Conservation (phyloP, 1,140 invertebrate species). For the Ctenoplectra terminalis region DNA sequence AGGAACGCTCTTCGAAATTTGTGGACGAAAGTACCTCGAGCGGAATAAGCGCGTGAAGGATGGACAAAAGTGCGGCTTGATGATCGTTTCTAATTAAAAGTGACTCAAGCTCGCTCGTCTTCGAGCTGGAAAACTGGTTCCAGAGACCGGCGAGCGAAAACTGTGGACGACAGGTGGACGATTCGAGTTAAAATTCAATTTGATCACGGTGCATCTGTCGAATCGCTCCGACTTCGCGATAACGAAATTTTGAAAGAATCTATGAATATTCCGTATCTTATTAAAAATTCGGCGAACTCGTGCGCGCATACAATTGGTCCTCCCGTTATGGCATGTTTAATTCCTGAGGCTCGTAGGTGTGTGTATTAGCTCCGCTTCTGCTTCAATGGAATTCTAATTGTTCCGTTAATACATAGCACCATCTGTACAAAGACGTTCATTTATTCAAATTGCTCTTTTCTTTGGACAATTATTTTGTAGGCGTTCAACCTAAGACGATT, state of each 20-base stretch:
- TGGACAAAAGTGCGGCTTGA: not conserved
- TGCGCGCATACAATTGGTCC: not conserved
- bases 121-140: conserved; percentile 20
- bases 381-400: conserved; percentile 30
- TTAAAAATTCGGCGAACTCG: conserved; percentile 51
- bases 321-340: not conserved
- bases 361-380: not conserved
- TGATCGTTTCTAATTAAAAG: conserved; percentile 31
- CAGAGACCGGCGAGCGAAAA: not conserved
- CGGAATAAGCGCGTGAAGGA: not conserved
- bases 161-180: conserved; percentile 20
- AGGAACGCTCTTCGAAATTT: not conserved
- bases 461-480: not conserved
- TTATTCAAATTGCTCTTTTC: conserved; percentile 17
- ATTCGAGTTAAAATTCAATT: conserved; percentile 62
- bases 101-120: conserved; percentile 13
- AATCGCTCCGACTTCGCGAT: conserved; percentile 24
- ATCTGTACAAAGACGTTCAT: not conserved
- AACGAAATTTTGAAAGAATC: conserved; percentile 54
- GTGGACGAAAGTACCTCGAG: not conserved
- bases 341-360: not conserved
- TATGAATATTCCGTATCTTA: conserved; percentile 49
- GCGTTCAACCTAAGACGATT: not conserved
- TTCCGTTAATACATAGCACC: not conserved
- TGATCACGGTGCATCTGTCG: conserved; percentile 54